Percentiles rank a stretch among this genome's conserved stretches.
phyloP scores from a whole-genome alignment of 1,140 invertebrate species.

The Reticulitermes speratus region DNA sequence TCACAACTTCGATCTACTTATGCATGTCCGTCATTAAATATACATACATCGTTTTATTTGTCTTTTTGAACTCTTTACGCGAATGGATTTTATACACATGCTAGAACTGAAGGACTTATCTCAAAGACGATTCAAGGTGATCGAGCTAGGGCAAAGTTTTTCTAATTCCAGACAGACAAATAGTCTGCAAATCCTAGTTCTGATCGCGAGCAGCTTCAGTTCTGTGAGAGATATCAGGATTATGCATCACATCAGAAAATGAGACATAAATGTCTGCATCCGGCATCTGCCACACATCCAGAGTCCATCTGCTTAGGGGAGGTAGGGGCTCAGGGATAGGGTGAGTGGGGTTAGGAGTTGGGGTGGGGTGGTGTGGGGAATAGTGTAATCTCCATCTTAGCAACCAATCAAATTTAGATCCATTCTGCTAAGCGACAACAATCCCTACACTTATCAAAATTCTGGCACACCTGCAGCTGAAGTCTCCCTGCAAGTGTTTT shows the following conservation, averaged over 20 bases:
- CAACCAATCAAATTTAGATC: too few species aligned
- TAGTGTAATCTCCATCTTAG: too few species aligned
- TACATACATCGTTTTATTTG: background rate
- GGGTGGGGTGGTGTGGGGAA: too few species aligned
- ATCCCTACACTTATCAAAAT: too few species aligned
- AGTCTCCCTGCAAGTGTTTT: too few species aligned
- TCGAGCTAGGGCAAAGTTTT: background rate
- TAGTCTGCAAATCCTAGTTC: slow-evolving; percentile 2
- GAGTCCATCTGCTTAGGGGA: too few species aligned
- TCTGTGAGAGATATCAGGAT: background rate
- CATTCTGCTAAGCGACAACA: too few species aligned
- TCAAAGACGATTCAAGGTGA: background rate
- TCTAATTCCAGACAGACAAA: background rate
- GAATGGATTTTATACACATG: background rate
- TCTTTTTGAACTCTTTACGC: background rate
- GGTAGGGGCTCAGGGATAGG: too few species aligned
- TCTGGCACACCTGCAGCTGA: too few species aligned
- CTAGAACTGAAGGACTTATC: background rate
- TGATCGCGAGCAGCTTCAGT: background rate
- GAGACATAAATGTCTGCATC: too few species aligned
- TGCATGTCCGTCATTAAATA: background rate
- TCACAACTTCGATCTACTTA: background rate
- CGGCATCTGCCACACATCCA: too few species aligned
- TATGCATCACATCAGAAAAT: background rate
- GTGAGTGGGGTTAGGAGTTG: too few species aligned